Percentiles rank a stretch among this genome's conserved stretches.
phyloP scores from a whole-genome alignment of 2,113 vertebrate species.

The Lontra canadensis region DNA sequence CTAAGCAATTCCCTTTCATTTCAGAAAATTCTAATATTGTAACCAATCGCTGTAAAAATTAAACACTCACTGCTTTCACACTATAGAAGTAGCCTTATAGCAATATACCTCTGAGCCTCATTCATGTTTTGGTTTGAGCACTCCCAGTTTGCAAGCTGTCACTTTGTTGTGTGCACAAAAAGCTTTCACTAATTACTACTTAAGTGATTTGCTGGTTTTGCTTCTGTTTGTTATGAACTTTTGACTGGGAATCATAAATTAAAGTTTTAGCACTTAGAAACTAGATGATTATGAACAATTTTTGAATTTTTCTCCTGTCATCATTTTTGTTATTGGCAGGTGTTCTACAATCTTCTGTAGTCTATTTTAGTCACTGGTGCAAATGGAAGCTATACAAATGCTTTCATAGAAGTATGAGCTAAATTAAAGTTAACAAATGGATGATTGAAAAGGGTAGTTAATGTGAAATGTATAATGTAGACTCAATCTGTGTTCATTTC shows the following conservation, averaged over 20 bases:
- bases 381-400: not conserved
- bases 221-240: not conserved
- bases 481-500: not conserved
- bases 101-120: not conserved
- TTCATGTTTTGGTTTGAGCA: not conserved
- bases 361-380: not conserved
- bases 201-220: not conserved
- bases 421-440: slow-evolving; percentile 6
- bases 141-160: not conserved
- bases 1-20: not conserved
- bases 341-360: not conserved
- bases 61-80: not conserved
- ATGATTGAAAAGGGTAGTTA: not conserved
- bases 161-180: not conserved
- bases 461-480: not conserved
- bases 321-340: not conserved
- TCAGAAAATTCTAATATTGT: not conserved
- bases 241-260: not conserved
- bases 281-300: not conserved
- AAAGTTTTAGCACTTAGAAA: not conserved
- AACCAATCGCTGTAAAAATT: not conserved
- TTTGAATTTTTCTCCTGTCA: not conserved
- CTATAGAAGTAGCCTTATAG: not conserved
- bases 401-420: not conserved
- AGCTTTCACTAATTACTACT: not conserved